These are phyloP conservation scores for Suncus etruscus DNA, from an alignment of 2,113 vertebrate genomes.

Conservation along the genomic window DNA sequence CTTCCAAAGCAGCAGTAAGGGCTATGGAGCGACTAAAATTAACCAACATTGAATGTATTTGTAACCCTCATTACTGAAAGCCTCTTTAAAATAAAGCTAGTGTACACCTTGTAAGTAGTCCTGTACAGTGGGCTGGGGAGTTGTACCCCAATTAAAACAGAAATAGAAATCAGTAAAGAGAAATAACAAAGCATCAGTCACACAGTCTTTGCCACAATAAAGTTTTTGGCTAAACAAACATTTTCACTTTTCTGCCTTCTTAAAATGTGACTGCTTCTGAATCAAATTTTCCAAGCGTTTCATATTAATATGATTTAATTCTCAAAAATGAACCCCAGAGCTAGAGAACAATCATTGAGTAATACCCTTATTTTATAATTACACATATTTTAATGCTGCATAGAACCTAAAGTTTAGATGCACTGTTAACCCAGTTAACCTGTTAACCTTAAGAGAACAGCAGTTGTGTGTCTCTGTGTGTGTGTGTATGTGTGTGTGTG, in stretches of 20 bases:
- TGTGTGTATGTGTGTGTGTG: too few relatives aligned
- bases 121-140: too few relatives aligned
- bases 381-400: not conserved
- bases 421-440: not conserved
- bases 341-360: not conserved
- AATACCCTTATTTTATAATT: not conserved
- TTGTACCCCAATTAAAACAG: too few relatives aligned
- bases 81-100: too few relatives aligned
- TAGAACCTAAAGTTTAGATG: not conserved
- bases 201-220: accelerated
- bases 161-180: not conserved
- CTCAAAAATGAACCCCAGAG: not conserved
- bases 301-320: not conserved
- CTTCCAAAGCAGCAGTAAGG: not conserved
- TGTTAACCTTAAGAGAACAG: not conserved
- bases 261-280: not conserved
- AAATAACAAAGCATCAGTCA: not conserved
- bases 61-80: too few relatives aligned
- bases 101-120: too few relatives aligned
- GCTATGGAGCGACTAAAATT: not conserved
- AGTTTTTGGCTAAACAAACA: too few relatives aligned
- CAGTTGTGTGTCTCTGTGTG: not conserved
- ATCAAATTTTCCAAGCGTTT: not conserved
- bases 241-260: not conserved
- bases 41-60: too few relatives aligned